Base-by-base conservation (phyloP, 2,888 invertebrate species). In the Syritta pipiens region DNA sequence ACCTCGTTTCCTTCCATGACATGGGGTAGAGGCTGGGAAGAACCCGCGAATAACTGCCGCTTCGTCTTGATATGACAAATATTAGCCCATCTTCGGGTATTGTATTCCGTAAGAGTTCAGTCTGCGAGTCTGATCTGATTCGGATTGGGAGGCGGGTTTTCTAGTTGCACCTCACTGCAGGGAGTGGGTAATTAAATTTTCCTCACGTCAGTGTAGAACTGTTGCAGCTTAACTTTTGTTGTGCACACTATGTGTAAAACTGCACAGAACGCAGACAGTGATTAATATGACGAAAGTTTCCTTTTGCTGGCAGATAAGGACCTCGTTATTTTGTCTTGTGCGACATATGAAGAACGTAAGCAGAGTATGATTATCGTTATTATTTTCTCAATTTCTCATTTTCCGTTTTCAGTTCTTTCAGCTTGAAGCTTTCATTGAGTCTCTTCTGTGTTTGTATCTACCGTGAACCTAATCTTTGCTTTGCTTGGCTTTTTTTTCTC, bases 181-280 rank as follows among this genome's bases (percentile, higher is more conserved):
- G 7, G 55, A 28, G n/a, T 20, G 17, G 30, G 17, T 68, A 68
- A 68, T 68, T 42, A 69, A 44, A 53, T 74, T 46, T 40, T 7
- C 10, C 65, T 48, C 35, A 24, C 14, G 5, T 10, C 2, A 9
- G 9, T 22, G 4, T 20, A 40, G 28, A 24, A 37, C 24, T 49
- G 57, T 51, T 59, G 60, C 46, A 71, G 63, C 49, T 79, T 60
- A 79, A 79, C 67, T 79, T 68, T 74, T n/a, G n/a, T n/a, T n/a
- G n/a, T 30, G 46, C 44, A 60, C 37, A 37, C 37, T n/a, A 37
- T 37, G 17, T 37, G 14, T 32, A 20, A 10, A 55, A 55, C 48
- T 48, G 32, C 26, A 40, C 17, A 12, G 55, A 5, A 22, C 48
- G 32, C 7, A 40, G n/a, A 20, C 32, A 35, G 4, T 19, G 49